phyloP scores from a whole-genome alignment of 2,888 invertebrate genomes.

The Callimorpha dominula region DNA sequence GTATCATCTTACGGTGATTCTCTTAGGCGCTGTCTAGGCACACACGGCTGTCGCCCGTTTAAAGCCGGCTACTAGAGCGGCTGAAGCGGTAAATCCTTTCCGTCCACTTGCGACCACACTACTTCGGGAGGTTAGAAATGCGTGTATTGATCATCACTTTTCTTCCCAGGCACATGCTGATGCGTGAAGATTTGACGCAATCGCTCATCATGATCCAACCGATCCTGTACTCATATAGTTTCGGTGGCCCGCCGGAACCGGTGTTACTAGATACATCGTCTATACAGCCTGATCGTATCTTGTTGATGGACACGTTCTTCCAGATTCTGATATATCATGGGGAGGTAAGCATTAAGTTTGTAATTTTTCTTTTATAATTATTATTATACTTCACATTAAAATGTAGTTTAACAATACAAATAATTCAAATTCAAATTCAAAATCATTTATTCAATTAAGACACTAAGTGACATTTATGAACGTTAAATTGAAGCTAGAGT shows the following conservation, averaged over 20 bases:
- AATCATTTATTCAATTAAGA: no score
- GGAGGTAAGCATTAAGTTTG: slow-evolving; percentile 88
- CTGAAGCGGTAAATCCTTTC: no score
- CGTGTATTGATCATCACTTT: neutral
- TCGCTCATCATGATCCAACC: slow-evolving; percentile 99
- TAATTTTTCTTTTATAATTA: neutral
- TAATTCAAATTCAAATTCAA: no score
- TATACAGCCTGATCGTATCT: slow-evolving; percentile 98
- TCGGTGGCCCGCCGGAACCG: slow-evolving; percentile 98
- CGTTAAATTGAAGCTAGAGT: no score
- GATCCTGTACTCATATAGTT: slow-evolving; percentile 99
- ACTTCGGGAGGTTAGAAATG: neutral
- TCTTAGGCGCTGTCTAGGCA: no score
- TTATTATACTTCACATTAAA: neutral
- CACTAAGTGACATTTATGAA: no score
- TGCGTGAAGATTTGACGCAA: slow-evolving; percentile 98
- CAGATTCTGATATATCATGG: slow-evolving; percentile 99
- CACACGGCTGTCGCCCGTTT: no score
- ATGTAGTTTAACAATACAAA: no score
- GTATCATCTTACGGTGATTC: no score
- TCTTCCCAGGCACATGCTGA: slow-evolving; percentile 94
- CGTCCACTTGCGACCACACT: no score
- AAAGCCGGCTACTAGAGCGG: no score
- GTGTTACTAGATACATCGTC: slow-evolving; percentile 98
- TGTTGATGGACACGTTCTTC: slow-evolving; percentile 99